Base-by-base conservation (phyloP, 1,140 invertebrate species). In the Onthophagus taurus region DNA sequence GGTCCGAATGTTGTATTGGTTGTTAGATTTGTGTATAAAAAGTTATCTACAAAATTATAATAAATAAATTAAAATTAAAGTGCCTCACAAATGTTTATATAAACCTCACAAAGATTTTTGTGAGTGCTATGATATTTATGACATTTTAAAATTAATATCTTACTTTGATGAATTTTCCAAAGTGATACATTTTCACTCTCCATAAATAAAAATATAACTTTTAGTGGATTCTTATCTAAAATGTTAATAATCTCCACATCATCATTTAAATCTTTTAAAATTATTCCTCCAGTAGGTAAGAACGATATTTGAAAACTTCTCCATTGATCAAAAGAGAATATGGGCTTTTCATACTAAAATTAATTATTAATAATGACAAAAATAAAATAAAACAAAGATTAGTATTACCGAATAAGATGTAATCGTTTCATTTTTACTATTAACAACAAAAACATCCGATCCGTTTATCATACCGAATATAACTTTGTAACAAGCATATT, bases 201-300 rank as follows among this genome's bases (percentile, higher is more conserved):
- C 18, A 37, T 2, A 12, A 37, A 37, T 21, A 37, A 13, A 20
- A 12, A 37, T 21, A 37, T 12, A 16, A n/a, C 24, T 2, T 37
- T 23, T 21, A 21, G 18, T 21, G 18, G 18, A 2, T 21, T 23
- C n/a, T 7, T 18, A 9, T 20, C 18, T 0, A 17, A 12, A 4
- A 21, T 12, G 14, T 23, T 37, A 21, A 37, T n/a, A 12, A 13
- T 12, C 7, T 12, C n/a, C 9, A 19, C 13, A n/a, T n/a, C 18
- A 13, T 19, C 13, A 19, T 37, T 21, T 11, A 36, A 33, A 24
- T 36, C 30, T 48, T 53, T 38, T n/a, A 54, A 47, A 31, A 36
- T 50, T 7, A 37, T 53, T n/a, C 47, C 46, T 19, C 42, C 48
- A 14, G 30, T 53, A 2, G 11, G 50, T 1, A 19, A 37, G 20